Conservation (phyloP, 2,888 invertebrate species). For the Caenorhabditis wallacei region DNA sequence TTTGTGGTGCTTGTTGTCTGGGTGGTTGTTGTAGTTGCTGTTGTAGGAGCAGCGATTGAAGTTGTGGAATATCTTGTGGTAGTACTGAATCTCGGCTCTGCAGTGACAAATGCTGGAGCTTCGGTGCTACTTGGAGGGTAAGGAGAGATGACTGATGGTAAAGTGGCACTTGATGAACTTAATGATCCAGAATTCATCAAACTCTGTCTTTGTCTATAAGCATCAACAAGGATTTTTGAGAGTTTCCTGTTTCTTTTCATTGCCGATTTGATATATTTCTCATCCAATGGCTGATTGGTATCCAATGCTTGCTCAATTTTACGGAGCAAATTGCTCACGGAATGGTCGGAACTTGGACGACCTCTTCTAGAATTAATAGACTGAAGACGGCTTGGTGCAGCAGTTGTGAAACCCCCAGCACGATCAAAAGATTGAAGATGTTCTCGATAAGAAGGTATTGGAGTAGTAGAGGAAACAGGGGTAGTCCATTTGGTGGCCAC, state of each 20-base stretch:
- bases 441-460: constrained; percentile 31
- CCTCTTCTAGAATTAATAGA: constrained; percentile 8
- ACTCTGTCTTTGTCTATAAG: constrained; percentile 56
- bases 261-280: constrained; percentile 64
- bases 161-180: background rate
- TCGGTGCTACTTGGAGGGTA: constrained; percentile 7
- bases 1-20: too few relatives aligned
- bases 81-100: background rate
- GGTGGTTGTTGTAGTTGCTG: constrained; percentile 5
- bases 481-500: constrained; percentile 48
- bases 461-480: constrained; percentile 2
- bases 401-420: constrained; percentile 21
- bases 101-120: constrained; percentile 8
- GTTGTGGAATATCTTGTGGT: background rate
- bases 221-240: constrained; percentile 66
- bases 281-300: constrained; percentile 65
- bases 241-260: constrained; percentile 67
- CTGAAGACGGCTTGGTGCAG: background rate
- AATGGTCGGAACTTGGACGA: constrained; percentile 34
- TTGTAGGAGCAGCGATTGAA: background rate
- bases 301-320: constrained; percentile 64
- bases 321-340: constrained; percentile 55
- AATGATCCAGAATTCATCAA: constrained; percentile 30
- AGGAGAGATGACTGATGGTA: constrained; percentile 20
- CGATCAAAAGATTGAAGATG: constrained; percentile 36